A percentile compares a stretch with the other conserved stretches of the same genome.
Conservation (phyloP, 2,113 vertebrate genomes). For the Phodopus roborovskii region DNA sequence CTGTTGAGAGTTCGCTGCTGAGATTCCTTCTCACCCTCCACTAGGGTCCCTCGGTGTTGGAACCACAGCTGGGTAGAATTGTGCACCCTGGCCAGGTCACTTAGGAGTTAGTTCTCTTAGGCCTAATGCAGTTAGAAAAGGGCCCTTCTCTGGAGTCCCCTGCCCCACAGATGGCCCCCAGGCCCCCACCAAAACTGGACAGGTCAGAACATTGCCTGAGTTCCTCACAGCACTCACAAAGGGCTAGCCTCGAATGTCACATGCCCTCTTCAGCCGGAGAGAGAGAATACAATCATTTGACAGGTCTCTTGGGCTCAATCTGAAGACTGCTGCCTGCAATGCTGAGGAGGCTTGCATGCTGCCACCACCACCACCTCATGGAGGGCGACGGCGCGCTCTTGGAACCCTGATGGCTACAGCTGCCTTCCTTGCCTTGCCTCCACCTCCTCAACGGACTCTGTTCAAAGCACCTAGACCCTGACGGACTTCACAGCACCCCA, state of each 20-base stretch:
- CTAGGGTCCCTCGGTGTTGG: slow-evolving; percentile 71
- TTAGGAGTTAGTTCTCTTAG: slow-evolving; percentile 74
- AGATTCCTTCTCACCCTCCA: slow-evolving; percentile 57
- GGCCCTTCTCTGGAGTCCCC: slow-evolving; percentile 26
- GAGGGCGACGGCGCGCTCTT: slow-evolving; percentile 66
- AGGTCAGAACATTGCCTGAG: slow-evolving; percentile 63
- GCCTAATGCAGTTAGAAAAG: slow-evolving; percentile 77
- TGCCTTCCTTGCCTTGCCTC: slow-evolving; percentile 83
- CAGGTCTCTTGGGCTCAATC: slow-evolving; percentile 80
- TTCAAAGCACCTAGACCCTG: slow-evolving; percentile 19
- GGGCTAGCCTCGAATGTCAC: slow-evolving; percentile 86
- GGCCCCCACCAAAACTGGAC: not conserved
- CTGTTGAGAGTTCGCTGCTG: not conserved
- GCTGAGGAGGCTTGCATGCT: slow-evolving; percentile 81
- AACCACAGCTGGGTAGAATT: slow-evolving; percentile 67
- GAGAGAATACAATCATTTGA: slow-evolving; percentile 71
- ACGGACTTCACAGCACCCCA: not conserved
- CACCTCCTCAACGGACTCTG: slow-evolving; percentile 78
- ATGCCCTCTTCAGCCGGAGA: slow-evolving; percentile 73
- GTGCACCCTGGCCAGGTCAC: slow-evolving; percentile 70
- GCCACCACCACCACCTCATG: slow-evolving; percentile 78
- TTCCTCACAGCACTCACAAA: slow-evolving; percentile 83
- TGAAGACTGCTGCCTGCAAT: slow-evolving; percentile 52
- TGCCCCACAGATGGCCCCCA: not conserved
- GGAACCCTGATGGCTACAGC: slow-evolving; percentile 78